Conservation (phyloP, 2,888 invertebrate species). For the Drosophila anceps region DNA sequence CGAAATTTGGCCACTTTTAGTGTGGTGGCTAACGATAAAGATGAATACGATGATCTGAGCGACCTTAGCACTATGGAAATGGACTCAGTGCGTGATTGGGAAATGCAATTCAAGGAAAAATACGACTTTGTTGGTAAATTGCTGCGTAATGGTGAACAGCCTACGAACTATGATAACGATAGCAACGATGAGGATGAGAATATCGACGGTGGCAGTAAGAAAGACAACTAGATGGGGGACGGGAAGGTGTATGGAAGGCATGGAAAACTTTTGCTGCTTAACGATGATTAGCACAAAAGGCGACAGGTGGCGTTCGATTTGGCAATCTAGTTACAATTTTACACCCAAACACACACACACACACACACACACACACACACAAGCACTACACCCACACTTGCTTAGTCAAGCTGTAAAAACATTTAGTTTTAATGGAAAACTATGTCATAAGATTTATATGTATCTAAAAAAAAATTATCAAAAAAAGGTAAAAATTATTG, state of each 20-base stretch:
- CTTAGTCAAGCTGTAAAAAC: slow-evolving; percentile 48
- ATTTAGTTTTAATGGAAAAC: slow-evolving; percentile 39
- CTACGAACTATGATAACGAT: slow-evolving; percentile 96
- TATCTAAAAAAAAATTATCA: slow-evolving; percentile 26
- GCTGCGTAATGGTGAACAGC: slow-evolving; percentile 95
- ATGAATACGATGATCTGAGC: slow-evolving; percentile 97
- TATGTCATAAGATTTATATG: slow-evolving; percentile 48
- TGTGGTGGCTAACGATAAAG: slow-evolving; percentile 91
- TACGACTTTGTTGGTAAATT: slow-evolving; percentile 96
- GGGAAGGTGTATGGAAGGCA: not conserved
- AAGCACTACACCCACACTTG: slow-evolving; percentile 20
- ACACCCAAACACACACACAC: slow-evolving; percentile 10
- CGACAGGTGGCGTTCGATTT: slow-evolving; percentile 25
- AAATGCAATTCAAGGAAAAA: slow-evolving; percentile 98
- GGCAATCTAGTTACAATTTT: slow-evolving; percentile 40
- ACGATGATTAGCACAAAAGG: slow-evolving; percentile 49
- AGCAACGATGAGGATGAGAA: slow-evolving; percentile 86
- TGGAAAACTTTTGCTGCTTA: slow-evolving; percentile 24
- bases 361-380: slow-evolving; percentile 11
- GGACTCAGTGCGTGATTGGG: slow-evolving; percentile 98
- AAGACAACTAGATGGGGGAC: slow-evolving; percentile 31
- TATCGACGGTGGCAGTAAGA: slow-evolving; percentile 38
- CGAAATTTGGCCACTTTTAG: slow-evolving; percentile 97
- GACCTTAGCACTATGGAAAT: slow-evolving; percentile 97
- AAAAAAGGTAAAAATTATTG: slow-evolving; percentile 4